Conservation (phyloP, 2,797 vertebrate genomes). For the Scolopax bukidnonensis region DNA sequence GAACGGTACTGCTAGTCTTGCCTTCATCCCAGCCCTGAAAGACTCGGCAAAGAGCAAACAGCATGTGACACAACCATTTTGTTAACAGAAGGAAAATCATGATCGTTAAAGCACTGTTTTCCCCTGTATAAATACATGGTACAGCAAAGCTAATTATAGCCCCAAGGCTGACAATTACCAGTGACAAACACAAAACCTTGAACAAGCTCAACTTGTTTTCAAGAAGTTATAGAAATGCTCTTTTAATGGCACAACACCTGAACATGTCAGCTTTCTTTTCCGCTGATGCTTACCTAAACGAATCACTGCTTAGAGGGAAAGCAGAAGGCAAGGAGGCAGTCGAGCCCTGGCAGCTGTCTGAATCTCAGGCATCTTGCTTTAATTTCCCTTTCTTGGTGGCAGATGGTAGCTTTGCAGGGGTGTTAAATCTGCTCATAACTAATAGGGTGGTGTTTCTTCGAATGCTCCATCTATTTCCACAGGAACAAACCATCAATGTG, state of each 20-base stretch:
- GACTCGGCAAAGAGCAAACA: not conserved
- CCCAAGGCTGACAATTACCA: not conserved
- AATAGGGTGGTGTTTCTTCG: not conserved
- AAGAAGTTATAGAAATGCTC: not conserved
- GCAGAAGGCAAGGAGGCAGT: not conserved
- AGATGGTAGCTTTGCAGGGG: constrained; percentile 63
- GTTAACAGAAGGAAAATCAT: constrained; percentile 19
- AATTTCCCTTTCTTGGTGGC: not conserved
- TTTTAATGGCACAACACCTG: not conserved
- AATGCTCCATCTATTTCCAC: constrained; percentile 6
- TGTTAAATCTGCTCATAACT: constrained; percentile 45
- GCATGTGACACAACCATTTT: not conserved
- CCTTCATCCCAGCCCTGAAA: not conserved
- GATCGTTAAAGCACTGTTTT: constrained; percentile 12
- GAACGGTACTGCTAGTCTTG: not conserved
- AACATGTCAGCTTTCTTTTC: not conserved
- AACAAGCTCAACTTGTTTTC: not conserved
- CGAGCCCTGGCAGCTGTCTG: not conserved
- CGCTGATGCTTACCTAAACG: not conserved
- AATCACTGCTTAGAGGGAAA: not conserved
- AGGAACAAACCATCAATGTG: not conserved
- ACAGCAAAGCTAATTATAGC: constrained; percentile 50
- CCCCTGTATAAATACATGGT: not conserved
- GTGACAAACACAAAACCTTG: not conserved
- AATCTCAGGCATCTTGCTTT: constrained; percentile 2